Conservation (phyloP, 2,797 vertebrate genomes). For the Onychomys arenicola region DNA sequence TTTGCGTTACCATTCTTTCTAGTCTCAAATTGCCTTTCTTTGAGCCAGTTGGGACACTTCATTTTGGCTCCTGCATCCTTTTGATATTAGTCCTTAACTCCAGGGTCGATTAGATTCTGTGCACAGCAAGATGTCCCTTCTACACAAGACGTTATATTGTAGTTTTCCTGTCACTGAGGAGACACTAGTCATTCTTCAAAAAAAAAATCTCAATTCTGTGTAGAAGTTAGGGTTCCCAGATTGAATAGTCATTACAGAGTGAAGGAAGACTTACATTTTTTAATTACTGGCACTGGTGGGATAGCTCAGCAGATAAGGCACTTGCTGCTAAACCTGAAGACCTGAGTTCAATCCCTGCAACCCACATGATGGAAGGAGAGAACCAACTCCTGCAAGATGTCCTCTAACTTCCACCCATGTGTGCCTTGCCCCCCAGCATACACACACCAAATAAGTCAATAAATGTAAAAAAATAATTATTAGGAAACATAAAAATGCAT, state of each 20-base stretch:
- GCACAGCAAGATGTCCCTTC: not conserved
- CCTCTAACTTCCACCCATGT: not conserved
- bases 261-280: constrained; percentile 13
- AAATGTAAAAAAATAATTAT: not conserved
- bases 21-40: not conserved
- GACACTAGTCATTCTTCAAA: not conserved
- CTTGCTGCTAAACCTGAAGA: not conserved
- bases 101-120: not conserved
- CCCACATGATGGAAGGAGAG: not conserved
- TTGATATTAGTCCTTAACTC: not conserved
- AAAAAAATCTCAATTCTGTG: not conserved
- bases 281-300: not conserved
- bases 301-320: not conserved
- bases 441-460: not conserved
- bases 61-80: not conserved
- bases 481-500: constrained; percentile 6
- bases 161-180: not conserved
- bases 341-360: not conserved
- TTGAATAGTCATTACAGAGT: not conserved
- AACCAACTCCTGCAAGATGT: not conserved
- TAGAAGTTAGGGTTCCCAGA: not conserved
- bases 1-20: not conserved
- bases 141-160: not conserved
- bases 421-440: not conserved
- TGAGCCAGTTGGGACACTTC: not conserved